Evolutionary conservation across 2,888 invertebrate species (phyloP).

Genomic region (Ecliptopera silaceata): DNA sequence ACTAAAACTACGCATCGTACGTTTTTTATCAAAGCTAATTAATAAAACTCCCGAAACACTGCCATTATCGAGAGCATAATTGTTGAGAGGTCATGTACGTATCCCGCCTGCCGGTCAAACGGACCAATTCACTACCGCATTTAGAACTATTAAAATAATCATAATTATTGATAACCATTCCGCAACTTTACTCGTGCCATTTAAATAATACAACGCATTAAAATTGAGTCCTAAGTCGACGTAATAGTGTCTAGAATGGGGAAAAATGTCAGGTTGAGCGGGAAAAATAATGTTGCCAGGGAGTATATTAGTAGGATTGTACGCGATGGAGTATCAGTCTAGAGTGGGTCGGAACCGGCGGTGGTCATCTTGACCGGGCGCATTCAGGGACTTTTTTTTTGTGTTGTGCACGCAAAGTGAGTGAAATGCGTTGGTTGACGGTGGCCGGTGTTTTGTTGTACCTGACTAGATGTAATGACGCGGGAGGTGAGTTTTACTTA

Average conservation of each 20-base stretch:
- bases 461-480: slow-evolving; percentile 54
- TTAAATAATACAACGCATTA: slow-evolving; percentile 7
- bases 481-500: slow-evolving; percentile 67
- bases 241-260: slow-evolving; percentile 40
- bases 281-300: slow-evolving; percentile 55
- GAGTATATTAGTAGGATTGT: slow-evolving; percentile 59
- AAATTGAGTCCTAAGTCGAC: slow-evolving; percentile 32
- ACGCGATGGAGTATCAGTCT: slow-evolving; percentile 59
- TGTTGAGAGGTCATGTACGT: slow-evolving; percentile 42
- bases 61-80: slow-evolving; percentile 19
- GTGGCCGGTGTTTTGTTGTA: slow-evolving; percentile 60
- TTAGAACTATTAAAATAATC: slow-evolving; percentile 48
- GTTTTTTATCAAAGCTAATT: slow-evolving; percentile 7
- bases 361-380: slow-evolving; percentile 46
- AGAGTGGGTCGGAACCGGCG: slow-evolving; percentile 50
- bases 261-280: slow-evolving; percentile 43
- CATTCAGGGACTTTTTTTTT: slow-evolving; percentile 40
- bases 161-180: slow-evolving; percentile 43
- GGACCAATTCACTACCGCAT: slow-evolving; percentile 44
- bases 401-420: slow-evolving; percentile 60
- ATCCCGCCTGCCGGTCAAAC: slow-evolving; percentile 33
- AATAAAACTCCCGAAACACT: slow-evolving; percentile 22
- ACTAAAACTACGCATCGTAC: neutral
- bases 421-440: slow-evolving; percentile 74
- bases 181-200: slow-evolving; percentile 38